phyloP scores from a whole-genome alignment of 2,797 vertebrate genomes.

The Leptodactylus fallax region DNA sequence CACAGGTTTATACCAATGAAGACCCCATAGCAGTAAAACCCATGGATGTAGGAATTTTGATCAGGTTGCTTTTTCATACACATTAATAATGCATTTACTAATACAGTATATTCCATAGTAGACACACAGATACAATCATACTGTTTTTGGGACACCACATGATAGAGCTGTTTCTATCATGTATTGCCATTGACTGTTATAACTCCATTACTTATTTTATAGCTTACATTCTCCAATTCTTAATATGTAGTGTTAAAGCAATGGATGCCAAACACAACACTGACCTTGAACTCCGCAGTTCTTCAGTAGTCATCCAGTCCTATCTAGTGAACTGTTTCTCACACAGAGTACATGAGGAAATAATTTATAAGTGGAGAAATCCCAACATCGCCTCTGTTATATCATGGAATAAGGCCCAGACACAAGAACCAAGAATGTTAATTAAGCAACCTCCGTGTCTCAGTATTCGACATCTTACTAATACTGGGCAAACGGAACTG shows the following conservation, averaged over 20 bases:
- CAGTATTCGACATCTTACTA: background rate
- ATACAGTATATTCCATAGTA: background rate
- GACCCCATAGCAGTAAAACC: no score
- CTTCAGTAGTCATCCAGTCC: conserved; percentile 4
- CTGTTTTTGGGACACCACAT: background rate
- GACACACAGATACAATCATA: background rate
- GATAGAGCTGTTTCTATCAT: background rate
- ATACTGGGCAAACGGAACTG: background rate
- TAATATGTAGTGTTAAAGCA: background rate
- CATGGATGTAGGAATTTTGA: no score
- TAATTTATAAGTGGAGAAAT: conserved; percentile 23
- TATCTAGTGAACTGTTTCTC: conserved; percentile 8
- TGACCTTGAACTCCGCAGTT: conserved; percentile 17
- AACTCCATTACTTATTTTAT: background rate
- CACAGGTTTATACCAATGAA: no score
- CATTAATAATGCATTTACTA: background rate
- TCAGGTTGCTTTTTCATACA: no score
- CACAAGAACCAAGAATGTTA: conserved; percentile 16
- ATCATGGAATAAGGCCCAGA: conserved; percentile 37
- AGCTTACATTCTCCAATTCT: background rate
- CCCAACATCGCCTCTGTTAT: conserved; percentile 30
- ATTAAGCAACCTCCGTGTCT: conserved; percentile 26
- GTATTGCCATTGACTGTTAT: no score
- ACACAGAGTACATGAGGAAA: conserved; percentile 33
- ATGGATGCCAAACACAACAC: background rate